These are phyloP conservation scores for Listronotus oregonensis DNA, from an alignment of 1,140 invertebrate species.

Conservation along the genomic window DNA sequence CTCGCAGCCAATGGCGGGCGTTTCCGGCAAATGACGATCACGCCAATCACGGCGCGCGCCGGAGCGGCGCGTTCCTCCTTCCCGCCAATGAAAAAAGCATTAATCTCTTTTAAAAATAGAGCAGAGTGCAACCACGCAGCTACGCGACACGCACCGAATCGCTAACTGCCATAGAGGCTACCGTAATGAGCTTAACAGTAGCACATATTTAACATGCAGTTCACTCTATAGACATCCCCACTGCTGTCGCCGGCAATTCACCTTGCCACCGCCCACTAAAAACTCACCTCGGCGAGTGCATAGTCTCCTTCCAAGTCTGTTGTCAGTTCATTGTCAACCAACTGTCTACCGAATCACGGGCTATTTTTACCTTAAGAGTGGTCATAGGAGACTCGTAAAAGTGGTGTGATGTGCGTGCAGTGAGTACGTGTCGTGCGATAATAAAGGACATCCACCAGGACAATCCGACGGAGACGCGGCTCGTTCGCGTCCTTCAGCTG, in stretches of 20 bases:
- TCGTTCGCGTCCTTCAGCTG: constrained; percentile 48
- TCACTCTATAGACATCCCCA: constrained; percentile 55
- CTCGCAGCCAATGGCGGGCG: constrained; percentile 51
- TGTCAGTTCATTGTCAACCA: constrained; percentile 45
- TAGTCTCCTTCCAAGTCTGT: constrained; percentile 32
- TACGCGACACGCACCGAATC: constrained; percentile 50
- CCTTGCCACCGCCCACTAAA: constrained; percentile 46
- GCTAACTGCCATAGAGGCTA: constrained; percentile 49
- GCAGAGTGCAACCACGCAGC: constrained; percentile 52
- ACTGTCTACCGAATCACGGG: constrained; percentile 16
- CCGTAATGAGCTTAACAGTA: constrained; percentile 56
- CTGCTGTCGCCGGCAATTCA: constrained; percentile 40
- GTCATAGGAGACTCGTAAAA: not conserved
- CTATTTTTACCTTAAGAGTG: constrained; percentile 7
- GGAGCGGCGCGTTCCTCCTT: constrained; percentile 48
- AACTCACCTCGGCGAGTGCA: constrained; percentile 41
- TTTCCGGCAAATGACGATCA: constrained; percentile 39
- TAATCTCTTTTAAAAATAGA: constrained; percentile 58
- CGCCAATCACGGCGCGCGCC: constrained; percentile 48
- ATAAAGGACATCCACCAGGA: constrained; percentile 16
- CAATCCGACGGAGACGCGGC: constrained; percentile 46
- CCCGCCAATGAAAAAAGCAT: constrained; percentile 58
- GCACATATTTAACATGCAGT: constrained; percentile 59
- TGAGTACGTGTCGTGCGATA: constrained; percentile 3
- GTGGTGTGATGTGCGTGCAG: constrained; percentile 45